phyloP scores from a whole-genome alignment of 2,113 vertebrate genomes.

The Octodon degus region DNA sequence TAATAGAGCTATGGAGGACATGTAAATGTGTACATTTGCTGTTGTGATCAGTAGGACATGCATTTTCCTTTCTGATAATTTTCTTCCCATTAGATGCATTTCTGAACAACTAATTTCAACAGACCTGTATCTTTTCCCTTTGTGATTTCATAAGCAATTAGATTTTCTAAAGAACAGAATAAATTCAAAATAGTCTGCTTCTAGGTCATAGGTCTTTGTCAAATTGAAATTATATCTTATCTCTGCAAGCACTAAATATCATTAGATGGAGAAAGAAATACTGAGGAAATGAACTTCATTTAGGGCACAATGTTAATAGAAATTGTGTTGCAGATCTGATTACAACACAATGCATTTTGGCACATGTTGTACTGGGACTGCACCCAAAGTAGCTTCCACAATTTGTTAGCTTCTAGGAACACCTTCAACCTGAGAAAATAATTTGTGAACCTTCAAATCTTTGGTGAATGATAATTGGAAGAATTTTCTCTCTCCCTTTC shows the following conservation, averaged over 20 bases:
- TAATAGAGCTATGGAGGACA: background rate
- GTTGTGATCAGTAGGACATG: background rate
- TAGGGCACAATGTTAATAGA: background rate
- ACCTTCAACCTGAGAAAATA: background rate
- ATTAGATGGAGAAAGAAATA: background rate
- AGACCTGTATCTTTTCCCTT: background rate
- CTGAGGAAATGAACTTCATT: background rate
- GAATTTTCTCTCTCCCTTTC: background rate
- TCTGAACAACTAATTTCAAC: background rate
- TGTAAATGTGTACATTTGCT: background rate
- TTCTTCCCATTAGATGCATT: background rate
- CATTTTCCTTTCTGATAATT: background rate
- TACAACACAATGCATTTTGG: background rate
- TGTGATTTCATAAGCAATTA: conserved; percentile 6
- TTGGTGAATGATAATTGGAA: background rate
- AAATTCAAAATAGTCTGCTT: background rate
- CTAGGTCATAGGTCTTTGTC: background rate
- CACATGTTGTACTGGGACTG: background rate
- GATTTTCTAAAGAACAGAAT: background rate
- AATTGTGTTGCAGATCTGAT: background rate
- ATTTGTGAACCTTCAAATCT: background rate
- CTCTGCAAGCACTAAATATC: background rate
- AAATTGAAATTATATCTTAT: background rate
- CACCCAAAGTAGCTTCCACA: no score
- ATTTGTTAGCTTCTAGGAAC: background rate